phyloP scores from a whole-genome alignment of 2,113 vertebrate genomes.

The Lethenteron reissneri region DNA sequence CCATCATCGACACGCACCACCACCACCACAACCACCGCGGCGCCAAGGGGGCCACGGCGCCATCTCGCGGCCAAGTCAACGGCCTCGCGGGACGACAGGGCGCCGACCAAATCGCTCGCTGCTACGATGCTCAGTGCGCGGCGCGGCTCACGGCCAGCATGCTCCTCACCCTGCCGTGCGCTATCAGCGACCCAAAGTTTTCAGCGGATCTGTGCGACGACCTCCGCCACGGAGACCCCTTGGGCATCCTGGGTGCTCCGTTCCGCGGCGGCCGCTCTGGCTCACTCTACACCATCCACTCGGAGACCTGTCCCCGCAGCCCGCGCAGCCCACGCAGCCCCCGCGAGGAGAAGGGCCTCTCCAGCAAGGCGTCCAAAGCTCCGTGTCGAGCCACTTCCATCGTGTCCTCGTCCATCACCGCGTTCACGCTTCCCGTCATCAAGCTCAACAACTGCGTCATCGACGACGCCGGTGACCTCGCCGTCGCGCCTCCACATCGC shows the following conservation, averaged over 20 bases:
- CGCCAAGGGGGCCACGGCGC: conserved; percentile 12
- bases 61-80: too few species aligned
- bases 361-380: conserved; percentile 23
- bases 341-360: conserved; percentile 30
- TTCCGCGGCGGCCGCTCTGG: conserved; percentile 23
- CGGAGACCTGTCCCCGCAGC: conserved; percentile 28
- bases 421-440: conserved; percentile 85
- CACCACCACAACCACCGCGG: conserved; percentile 39
- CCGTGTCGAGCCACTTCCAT: conserved; percentile 72
- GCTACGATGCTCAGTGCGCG: conserved; percentile 26
- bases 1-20: conserved; percentile 85
- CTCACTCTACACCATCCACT: conserved; percentile 46
- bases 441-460: conserved; percentile 99
- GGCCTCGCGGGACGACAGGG: conserved; percentile 14
- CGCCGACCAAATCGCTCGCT: conserved; percentile 28
- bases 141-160: conserved; percentile 42
- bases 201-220: conserved; percentile 11
- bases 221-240: conserved; percentile 25
- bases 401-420: conserved; percentile 79
- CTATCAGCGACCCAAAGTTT: conserved; percentile 17
- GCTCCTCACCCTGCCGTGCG: conserved; percentile 33
- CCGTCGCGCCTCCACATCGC: conserved; percentile 26
- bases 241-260: conserved; percentile 46
- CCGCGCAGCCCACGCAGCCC: conserved; percentile 37
- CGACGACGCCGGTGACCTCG: conserved; percentile 73